These are phyloP conservation scores for Azorinus chamasolen DNA, from an alignment of 2,888 invertebrate species.

Conservation along the genomic window DNA sequence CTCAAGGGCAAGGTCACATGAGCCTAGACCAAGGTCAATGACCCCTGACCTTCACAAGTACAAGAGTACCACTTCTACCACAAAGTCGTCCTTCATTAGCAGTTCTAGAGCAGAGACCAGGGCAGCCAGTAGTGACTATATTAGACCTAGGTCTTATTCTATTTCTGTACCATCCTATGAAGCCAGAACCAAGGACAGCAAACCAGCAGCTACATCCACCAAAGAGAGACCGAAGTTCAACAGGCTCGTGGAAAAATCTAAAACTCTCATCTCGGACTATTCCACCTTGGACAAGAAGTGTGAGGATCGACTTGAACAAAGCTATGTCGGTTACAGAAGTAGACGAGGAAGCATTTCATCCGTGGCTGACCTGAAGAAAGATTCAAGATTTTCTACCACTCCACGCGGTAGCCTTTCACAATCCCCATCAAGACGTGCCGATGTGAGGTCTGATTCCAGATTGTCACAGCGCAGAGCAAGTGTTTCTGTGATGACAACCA, in stretches of 20 bases:
- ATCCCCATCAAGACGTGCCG: slow-evolving; percentile 9
- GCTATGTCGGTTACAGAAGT: slow-evolving; percentile 6
- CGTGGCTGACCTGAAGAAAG: slow-evolving; percentile 30
- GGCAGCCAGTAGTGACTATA: slow-evolving; percentile 6
- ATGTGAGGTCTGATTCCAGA: slow-evolving; percentile 36
- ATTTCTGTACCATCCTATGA: slow-evolving; percentile 38
- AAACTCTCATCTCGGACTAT: slow-evolving; percentile 35
- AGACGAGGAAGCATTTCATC: slow-evolving; percentile 14
- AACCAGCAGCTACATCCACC: too few relatives aligned
- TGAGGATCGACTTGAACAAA: slow-evolving; percentile 13
- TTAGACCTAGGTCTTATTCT: slow-evolving; percentile 50
- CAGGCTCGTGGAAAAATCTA: slow-evolving; percentile 47
- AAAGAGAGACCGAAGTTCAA: slow-evolving; percentile 26
- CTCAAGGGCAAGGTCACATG: slow-evolving; percentile 10
- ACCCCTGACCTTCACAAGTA: slow-evolving; percentile 13
- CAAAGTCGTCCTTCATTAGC: too few relatives aligned
- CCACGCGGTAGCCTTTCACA: slow-evolving; percentile 30
- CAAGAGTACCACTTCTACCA: background rate
- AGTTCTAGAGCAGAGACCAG: background rate
- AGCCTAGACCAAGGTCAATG: slow-evolving; percentile 35
- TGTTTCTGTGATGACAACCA: background rate
- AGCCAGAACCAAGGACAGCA: too few relatives aligned
- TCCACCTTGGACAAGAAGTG: slow-evolving; percentile 15
- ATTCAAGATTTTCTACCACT: slow-evolving; percentile 27
- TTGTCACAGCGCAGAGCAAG: slow-evolving; percentile 35